Evolutionary conservation across 2,113 vertebrate species (phyloP).

Genomic region (Psephotus haematonotus): DNA sequence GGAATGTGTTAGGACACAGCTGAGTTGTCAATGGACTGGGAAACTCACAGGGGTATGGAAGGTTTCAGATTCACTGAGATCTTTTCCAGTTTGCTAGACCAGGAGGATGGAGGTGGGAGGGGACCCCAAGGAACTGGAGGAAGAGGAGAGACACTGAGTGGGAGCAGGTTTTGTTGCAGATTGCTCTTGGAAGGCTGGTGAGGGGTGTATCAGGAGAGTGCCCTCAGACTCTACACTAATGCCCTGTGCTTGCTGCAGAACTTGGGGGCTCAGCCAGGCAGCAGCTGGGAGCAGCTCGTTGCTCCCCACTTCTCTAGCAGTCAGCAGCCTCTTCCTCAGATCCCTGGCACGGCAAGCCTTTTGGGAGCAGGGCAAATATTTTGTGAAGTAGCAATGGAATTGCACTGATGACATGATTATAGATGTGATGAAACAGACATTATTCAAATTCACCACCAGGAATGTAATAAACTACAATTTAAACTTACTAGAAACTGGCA

Average conservation of each 20-base stretch:
- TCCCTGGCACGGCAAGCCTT: neutral
- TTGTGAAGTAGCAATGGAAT: neutral
- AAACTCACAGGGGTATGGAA: neutral
- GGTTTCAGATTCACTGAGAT: neutral
- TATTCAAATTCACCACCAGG: neutral
- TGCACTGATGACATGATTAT: neutral
- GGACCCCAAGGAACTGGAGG: neutral
- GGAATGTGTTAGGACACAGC: neutral
- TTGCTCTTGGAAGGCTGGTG: neutral
- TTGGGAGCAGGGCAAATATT: neutral
- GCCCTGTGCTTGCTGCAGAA: neutral
- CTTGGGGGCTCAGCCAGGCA: neutral
- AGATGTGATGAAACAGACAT: neutral
- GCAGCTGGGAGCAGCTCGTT: neutral
- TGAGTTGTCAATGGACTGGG: neutral
- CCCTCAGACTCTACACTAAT: rapidly evolving
- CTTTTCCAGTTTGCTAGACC: neutral
- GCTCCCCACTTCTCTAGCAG: neutral
- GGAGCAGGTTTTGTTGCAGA: neutral
- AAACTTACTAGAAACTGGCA: neutral
- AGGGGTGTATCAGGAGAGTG: neutral
- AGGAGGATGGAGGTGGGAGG: neutral
- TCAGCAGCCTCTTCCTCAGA: neutral
- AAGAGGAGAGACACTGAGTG: neutral
- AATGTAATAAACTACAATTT: neutral